phyloP scores from a whole-genome alignment of 2,888 invertebrate genomes.

The Drosophila prolongata region DNA sequence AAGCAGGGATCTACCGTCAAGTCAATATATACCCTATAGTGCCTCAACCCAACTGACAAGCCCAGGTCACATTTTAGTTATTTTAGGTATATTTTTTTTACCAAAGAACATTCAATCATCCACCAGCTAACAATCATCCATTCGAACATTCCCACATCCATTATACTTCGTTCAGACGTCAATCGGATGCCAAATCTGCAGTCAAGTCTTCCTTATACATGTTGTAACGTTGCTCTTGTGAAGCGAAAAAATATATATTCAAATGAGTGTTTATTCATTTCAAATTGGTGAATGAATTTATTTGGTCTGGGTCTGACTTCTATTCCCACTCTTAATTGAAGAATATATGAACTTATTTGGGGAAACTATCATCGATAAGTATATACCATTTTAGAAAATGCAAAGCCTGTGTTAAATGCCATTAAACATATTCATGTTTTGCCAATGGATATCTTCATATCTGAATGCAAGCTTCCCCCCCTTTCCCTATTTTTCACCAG shows the following conservation, averaged over 20 bases:
- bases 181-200: constrained; percentile 7
- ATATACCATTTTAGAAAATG: too few relatives aligned
- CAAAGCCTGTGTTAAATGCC: too few relatives aligned
- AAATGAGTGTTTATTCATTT: background rate
- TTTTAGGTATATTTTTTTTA: constrained; percentile 18
- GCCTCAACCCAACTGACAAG: background rate
- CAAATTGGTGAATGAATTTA: background rate
- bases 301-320: too few relatives aligned
- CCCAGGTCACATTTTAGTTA: background rate
- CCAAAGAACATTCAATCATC: background rate
- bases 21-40: constrained; percentile 80
- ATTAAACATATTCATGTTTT: too few relatives aligned
- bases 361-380: too few relatives aligned
- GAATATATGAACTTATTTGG: too few relatives aligned
- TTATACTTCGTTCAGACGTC: background rate
- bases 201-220: constrained; percentile 4
- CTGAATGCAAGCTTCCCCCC: background rate
- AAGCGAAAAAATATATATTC: background rate
- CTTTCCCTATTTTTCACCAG: background rate
- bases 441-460: background rate
- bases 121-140: background rate
- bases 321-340: too few relatives aligned
- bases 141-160: background rate
- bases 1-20: constrained; percentile 92
- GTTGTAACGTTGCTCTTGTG: constrained; percentile 2